These are phyloP conservation scores for Ia io DNA, from an alignment of 2,113 vertebrate genomes.

Conservation along the genomic window DNA sequence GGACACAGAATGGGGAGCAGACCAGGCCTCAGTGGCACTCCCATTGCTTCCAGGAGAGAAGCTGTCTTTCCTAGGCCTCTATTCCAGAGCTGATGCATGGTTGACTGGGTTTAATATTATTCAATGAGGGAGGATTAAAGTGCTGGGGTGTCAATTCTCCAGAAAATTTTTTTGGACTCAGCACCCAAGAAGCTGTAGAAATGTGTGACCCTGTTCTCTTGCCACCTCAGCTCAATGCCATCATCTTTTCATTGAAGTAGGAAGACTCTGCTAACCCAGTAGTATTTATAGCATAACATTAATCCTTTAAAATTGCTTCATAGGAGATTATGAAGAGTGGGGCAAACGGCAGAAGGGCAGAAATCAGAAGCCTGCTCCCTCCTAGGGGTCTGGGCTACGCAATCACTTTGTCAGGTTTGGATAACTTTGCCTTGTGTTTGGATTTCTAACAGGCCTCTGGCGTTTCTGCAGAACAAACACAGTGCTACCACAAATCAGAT, in stretches of 20 bases:
- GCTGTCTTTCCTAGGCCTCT: neutral
- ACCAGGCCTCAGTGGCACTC: neutral
- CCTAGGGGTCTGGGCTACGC: neutral
- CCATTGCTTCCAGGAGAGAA: neutral
- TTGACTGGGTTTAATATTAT: neutral
- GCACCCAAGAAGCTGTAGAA: neutral
- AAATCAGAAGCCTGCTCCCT: neutral
- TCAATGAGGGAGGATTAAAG: neutral
- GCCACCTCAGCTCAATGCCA: neutral
- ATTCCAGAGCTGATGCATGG: neutral
- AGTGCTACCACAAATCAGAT: neutral
- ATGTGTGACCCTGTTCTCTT: neutral
- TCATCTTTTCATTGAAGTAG: neutral
- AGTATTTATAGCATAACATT: slow-evolving; percentile 33
- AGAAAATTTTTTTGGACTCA: neutral
- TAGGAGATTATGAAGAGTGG: neutral
- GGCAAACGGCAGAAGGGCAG: neutral
- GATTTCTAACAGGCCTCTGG: neutral
- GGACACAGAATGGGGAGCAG: too few relatives aligned
- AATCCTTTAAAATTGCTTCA: slow-evolving; percentile 4
- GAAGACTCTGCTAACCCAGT: neutral
- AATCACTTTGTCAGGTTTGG: neutral
- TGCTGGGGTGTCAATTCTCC: neutral
- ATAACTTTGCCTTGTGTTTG: neutral
- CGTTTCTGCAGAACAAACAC: slow-evolving; percentile 10